Evolutionary conservation across 2,888 invertebrate genomes (phyloP).

Genomic region (Drosophila lacicola): DNA sequence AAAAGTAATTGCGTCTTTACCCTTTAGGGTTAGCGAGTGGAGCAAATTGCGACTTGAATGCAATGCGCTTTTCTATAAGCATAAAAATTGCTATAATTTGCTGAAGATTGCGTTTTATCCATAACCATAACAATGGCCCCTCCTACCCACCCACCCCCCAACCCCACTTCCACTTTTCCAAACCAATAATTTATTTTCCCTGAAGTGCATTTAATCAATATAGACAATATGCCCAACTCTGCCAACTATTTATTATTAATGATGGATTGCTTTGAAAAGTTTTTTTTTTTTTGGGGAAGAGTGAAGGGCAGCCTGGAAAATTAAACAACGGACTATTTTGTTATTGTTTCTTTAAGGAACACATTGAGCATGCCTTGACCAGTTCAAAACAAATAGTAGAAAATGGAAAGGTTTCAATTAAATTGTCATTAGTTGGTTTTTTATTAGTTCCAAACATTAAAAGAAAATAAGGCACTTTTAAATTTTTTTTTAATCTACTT

Average conservation of each 20-base stretch:
- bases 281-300: slow-evolving; percentile 2
- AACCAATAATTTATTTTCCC: slow-evolving; percentile 68
- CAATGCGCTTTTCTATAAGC: slow-evolving; percentile 72
- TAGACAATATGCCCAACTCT: slow-evolving; percentile 60
- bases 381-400: no score
- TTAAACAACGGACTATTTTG: background rate
- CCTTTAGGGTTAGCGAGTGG: slow-evolving; percentile 82
- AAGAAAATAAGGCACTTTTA: no score
- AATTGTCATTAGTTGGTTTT: no score
- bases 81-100: slow-evolving; percentile 84
- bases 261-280: slow-evolving; percentile 65
- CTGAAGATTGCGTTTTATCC: slow-evolving; percentile 78
- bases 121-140: slow-evolving; percentile 67
- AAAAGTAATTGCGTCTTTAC: slow-evolving; percentile 83
- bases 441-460: no score
- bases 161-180: background rate
- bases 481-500: no score
- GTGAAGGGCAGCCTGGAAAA: slow-evolving; percentile 31
- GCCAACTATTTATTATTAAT: slow-evolving; percentile 66
- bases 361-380: no score
- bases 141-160: slow-evolving; percentile 2
- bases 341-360: background rate
- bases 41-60: slow-evolving; percentile 73
- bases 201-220: slow-evolving; percentile 61
- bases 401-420: no score